These are phyloP conservation scores for Mesembrinibis cayennensis DNA, from an alignment of 2,113 vertebrate species.

Conservation along the genomic window DNA sequence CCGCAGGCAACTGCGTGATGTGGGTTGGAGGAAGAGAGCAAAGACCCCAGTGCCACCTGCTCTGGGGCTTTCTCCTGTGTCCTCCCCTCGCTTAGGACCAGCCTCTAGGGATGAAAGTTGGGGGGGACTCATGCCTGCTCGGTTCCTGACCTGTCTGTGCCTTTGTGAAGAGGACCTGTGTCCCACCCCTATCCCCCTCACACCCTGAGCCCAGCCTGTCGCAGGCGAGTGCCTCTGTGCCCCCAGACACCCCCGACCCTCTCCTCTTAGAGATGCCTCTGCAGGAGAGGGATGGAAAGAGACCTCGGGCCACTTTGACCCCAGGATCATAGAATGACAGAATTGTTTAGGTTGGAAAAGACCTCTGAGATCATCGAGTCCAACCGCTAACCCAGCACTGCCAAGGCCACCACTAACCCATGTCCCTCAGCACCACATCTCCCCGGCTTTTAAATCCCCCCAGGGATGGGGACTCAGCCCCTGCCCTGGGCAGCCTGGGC, in stretches of 20 bases:
- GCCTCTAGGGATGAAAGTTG: neutral
- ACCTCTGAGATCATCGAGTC: no score
- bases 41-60: neutral
- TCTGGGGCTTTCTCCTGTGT: neutral
- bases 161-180: neutral
- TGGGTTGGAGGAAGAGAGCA: neutral
- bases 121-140: neutral
- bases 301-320: no score
- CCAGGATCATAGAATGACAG: no score
- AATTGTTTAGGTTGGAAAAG: no score
- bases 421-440: no score
- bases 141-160: neutral
- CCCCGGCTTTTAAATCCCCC: no score
- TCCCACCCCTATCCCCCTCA: no score
- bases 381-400: no score
- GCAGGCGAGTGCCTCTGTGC: neutral
- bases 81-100: neutral
- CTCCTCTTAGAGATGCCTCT: neutral
- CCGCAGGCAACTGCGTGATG: neutral
- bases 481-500: no score
- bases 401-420: no score
- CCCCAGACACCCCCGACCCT: neutral
- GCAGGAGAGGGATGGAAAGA: neutral
- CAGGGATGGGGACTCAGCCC: no score
- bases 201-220: neutral